phyloP scores from a whole-genome alignment of 2,113 vertebrate genomes.

The Uropsilus gracilis region DNA sequence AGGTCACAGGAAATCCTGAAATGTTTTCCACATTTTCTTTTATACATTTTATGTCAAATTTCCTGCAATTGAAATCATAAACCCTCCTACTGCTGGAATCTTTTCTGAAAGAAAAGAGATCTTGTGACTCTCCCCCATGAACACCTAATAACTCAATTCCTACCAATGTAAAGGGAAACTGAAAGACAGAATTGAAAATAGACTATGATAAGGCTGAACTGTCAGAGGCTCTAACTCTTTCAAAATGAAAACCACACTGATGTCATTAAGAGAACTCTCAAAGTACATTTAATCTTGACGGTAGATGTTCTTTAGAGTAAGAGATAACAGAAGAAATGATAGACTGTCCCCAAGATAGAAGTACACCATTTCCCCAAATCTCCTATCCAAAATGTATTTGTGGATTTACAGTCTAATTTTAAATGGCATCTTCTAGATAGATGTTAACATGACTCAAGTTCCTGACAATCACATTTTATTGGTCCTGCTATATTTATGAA shows the following conservation, averaged over 20 bases:
- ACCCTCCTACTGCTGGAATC: conserved; percentile 72
- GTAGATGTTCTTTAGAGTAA: conserved; percentile 31
- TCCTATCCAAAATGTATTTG: conserved; percentile 24
- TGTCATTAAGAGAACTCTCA: conserved; percentile 3
- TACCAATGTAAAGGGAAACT: conserved; percentile 59
- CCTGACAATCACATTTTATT: conserved; percentile 47
- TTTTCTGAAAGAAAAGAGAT: conserved; percentile 66
- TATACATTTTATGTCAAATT: conserved; percentile 74
- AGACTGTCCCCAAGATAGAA: background rate
- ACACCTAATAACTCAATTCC: conserved; percentile 71
- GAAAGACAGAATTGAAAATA: conserved; percentile 61
- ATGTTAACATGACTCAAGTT: conserved; percentile 48
- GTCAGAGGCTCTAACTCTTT: conserved; percentile 32
- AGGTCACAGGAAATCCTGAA: conserved; percentile 80
- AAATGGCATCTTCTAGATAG: conserved; percentile 39
- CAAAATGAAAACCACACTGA: conserved; percentile 58
- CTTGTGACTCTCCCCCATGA: conserved; percentile 59
- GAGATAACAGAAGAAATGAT: conserved; percentile 60
- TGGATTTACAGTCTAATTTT: conserved; percentile 58
- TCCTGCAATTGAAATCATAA: conserved; percentile 72
- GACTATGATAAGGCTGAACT: conserved; percentile 60
- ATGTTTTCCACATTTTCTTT: conserved; percentile 77
- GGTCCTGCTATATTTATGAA: conserved; percentile 29
- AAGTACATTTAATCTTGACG: conserved; percentile 34
- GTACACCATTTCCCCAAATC: background rate